phyloP scores from a whole-genome alignment of 2,888 invertebrate genomes.

The Agrochola circellaris region DNA sequence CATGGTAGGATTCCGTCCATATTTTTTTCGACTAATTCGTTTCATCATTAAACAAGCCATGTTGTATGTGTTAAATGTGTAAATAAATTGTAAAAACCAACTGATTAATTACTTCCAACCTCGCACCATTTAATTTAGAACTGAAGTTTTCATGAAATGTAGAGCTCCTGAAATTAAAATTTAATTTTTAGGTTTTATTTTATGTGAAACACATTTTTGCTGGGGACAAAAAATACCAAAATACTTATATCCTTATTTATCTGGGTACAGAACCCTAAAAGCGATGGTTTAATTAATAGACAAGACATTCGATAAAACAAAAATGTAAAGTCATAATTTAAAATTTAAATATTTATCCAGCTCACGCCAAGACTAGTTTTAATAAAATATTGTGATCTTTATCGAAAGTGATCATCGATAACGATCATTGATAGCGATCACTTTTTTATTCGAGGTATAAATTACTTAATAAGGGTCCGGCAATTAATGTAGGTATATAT shows the following conservation, averaged over 20 bases:
- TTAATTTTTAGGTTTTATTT: too few species aligned
- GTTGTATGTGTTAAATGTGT: background rate
- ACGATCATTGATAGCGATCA: slow-evolving; percentile 43
- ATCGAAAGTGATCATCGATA: slow-evolving; percentile 51
- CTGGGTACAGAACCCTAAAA: slow-evolving; percentile 12
- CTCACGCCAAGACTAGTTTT: slow-evolving; percentile 49
- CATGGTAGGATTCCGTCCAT: slow-evolving; percentile 27
- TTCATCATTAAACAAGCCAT: background rate
- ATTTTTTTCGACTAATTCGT: background rate
- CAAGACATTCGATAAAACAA: slow-evolving; percentile 42
- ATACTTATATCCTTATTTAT: background rate
- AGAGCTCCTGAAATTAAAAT: too few species aligned
- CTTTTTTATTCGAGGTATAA: slow-evolving; percentile 36
- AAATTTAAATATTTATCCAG: slow-evolving; percentile 55
- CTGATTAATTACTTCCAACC: background rate
- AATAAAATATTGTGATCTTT: slow-evolving; percentile 52
- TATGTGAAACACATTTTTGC: background rate
- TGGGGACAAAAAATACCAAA: background rate
- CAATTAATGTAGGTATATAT: slow-evolving; percentile 46
- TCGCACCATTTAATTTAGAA: background rate
- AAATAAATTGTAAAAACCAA: background rate
- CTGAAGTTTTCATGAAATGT: background rate
- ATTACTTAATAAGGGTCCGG: slow-evolving; percentile 4
- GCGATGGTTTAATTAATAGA: slow-evolving; percentile 32
- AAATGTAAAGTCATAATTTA: slow-evolving; percentile 43